Evolutionary conservation across 2,797 vertebrate genomes (phyloP), one percentile per base, ranked within the genome.

Genomic region (Siniperca obscura): DNA sequence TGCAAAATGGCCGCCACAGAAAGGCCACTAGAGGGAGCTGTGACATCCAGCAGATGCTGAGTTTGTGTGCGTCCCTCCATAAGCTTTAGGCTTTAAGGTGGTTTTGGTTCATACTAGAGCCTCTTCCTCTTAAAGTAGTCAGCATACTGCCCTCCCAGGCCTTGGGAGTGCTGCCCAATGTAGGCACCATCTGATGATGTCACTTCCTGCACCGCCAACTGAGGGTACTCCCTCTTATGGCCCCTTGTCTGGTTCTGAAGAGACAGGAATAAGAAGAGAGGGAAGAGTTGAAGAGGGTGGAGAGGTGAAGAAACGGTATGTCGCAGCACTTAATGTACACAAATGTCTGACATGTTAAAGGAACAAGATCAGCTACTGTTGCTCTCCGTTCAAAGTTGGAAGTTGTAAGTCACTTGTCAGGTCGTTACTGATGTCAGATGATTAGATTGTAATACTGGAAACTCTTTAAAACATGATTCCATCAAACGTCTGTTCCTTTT

Each of bases 81-180:
- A 74, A 86, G 85, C 87, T 82, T 78, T 36, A 85, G 78, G 91
- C 86, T 90, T 87, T 74, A 77, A 77, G 83, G 87, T 88, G 66
- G 86, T 86, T 78, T 52, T 46, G 84, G 89, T 85, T 90, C 61
- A 22, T 79, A 90, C 70, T 96, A 98, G 70, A 98, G 97, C 22
- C 98, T 96, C 90, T 99, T 99, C 93, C 98, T 98, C 89, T 99
- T 99, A 48, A 98, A 97, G 75, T 97, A 96, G 86, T 99, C 98
- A 0, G 97, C 91, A 22, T 96, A 98, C 76, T 96, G 96, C 0
- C 93, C 95, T 2, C 96, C 95, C 0, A 97, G 92, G 81, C 96
- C 96, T 81, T 97, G 96, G 34, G 96, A 90, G 73, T 96, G 97
- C 89, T 96, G 97, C 69, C 96, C 96, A 3, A 95, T 92, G 80